These are phyloP conservation scores for Microtus californicus DNA, from an alignment of 2,797 vertebrate genomes.

Conservation along the genomic window DNA sequence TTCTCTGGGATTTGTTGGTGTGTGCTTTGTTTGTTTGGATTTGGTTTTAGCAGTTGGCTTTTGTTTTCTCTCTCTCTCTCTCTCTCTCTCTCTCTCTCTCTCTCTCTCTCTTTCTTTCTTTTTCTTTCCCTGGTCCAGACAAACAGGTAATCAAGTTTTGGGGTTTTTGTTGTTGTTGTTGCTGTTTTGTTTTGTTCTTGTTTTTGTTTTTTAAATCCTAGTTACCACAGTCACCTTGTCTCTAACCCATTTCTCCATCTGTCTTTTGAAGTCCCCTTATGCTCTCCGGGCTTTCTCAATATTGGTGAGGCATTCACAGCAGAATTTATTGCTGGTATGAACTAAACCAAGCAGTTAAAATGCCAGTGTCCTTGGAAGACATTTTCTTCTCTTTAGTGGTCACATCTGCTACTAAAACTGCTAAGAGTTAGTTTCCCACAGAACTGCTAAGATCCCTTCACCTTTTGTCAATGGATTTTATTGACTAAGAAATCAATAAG, in stretches of 20 bases:
- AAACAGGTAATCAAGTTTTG: neutral
- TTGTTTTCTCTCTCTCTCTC: no score
- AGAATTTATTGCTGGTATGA: neutral
- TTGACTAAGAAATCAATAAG: neutral
- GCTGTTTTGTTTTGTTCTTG: neutral
- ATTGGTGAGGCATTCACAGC: neutral
- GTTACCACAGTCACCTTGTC: neutral
- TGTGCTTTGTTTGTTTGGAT: neutral
- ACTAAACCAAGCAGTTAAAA: constrained; percentile 19
- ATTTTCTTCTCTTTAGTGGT: neutral
- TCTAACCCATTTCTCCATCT: neutral
- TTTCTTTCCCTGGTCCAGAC: neutral
- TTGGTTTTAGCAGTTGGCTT: neutral
- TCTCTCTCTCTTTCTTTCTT: no score
- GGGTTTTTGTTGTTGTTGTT: neutral
- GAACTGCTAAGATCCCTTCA: neutral
- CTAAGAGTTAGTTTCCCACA: neutral
- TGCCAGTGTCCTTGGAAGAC: neutral
- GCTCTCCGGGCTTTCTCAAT: neutral
- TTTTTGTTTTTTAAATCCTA: neutral
- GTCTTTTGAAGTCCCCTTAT: neutral
- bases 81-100: no score
- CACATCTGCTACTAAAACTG: neutral
- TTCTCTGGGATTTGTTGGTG: neutral
- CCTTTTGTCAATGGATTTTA: neutral